A percentile compares a stretch with the other conserved stretches of the same genome.
These are phyloP conservation scores for Hyphantria cunea DNA, from an alignment of 1,140 invertebrate genomes.

Conservation along the genomic window DNA sequence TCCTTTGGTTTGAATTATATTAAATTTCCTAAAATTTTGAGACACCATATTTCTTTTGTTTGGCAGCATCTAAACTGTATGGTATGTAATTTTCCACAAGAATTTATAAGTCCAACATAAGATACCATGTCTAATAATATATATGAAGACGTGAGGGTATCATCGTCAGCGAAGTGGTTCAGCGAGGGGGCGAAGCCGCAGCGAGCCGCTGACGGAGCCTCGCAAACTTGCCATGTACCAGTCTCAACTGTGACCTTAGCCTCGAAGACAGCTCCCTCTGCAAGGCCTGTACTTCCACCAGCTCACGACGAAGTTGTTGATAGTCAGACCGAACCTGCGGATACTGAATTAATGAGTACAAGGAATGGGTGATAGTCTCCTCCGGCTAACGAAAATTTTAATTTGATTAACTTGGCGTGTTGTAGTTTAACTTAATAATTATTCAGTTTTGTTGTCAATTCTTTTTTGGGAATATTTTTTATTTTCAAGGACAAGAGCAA, in stretches of 20 bases:
- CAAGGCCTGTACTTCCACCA: slow-evolving; percentile 76
- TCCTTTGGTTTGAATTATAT: too few species aligned
- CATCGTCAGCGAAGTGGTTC: slow-evolving; percentile 1
- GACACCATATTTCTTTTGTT: too few species aligned
- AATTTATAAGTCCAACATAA: slow-evolving; percentile 16
- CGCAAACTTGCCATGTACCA: slow-evolving; percentile 77
- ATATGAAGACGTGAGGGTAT: slow-evolving; percentile 15
- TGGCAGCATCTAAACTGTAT: too few species aligned
- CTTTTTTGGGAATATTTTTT: too few species aligned
- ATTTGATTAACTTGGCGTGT: neutral
- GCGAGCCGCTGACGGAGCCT: slow-evolving; percentile 71
- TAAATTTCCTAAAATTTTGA: too few species aligned
- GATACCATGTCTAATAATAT: slow-evolving; percentile 1
- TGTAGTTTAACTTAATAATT: too few species aligned
- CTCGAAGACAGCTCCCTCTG: slow-evolving; percentile 74
- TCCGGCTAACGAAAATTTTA: slow-evolving; percentile 20
- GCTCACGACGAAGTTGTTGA: slow-evolving; percentile 72
- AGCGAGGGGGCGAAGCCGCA: slow-evolving; percentile 64
- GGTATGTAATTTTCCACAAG: neutral
- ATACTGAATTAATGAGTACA: neutral
- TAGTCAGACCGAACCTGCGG: slow-evolving; percentile 78
- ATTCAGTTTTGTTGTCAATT: too few species aligned
- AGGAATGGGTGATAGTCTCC: neutral
- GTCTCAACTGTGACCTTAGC: slow-evolving; percentile 71
- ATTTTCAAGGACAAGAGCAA: too few species aligned